A percentile compares a stretch with the other conserved stretches of the same genome.
Evolutionary conservation across 2,888 invertebrate genomes (phyloP).

Genomic region (Caenorhabditis wallacei): DNA sequence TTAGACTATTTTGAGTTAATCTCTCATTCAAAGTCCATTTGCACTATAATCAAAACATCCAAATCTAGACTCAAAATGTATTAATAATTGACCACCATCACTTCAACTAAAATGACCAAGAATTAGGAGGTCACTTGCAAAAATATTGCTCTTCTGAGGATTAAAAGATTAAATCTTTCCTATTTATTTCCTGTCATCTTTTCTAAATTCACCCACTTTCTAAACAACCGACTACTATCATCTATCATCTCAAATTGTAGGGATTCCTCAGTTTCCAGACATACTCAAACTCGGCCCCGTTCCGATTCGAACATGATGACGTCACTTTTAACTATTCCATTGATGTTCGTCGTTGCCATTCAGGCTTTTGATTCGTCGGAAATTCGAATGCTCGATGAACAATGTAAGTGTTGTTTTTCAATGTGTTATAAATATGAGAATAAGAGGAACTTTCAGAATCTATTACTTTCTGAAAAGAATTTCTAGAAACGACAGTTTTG

Average conservation of each 20-base stretch:
- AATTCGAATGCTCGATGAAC: constrained; percentile 78
- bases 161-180: constrained; percentile 44
- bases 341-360: constrained; percentile 49
- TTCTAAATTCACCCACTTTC: constrained; percentile 1
- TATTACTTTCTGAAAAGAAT: too few relatives aligned
- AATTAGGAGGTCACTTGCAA: constrained; percentile 30
- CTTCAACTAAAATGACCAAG: not conserved
- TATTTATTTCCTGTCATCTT: constrained; percentile 34
- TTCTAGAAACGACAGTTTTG: too few relatives aligned
- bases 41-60: not conserved
- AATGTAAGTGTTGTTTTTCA: constrained; percentile 69
- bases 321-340: constrained; percentile 38
- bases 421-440: constrained; percentile 17
- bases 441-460: too few relatives aligned
- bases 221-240: constrained; percentile 35
- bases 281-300: constrained; percentile 67
- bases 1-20: constrained; percentile 7
- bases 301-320: constrained; percentile 58
- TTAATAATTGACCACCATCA: not conserved
- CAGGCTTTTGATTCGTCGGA: constrained; percentile 77
- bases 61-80: not conserved
- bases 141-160: constrained; percentile 31
- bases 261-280: constrained; percentile 37
- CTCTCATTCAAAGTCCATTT: not conserved
- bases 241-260: constrained; percentile 34